Percentiles rank a stretch among this genome's conserved stretches.
Conservation (phyloP, 1,140 invertebrate species). For the Papilio xuthus region DNA sequence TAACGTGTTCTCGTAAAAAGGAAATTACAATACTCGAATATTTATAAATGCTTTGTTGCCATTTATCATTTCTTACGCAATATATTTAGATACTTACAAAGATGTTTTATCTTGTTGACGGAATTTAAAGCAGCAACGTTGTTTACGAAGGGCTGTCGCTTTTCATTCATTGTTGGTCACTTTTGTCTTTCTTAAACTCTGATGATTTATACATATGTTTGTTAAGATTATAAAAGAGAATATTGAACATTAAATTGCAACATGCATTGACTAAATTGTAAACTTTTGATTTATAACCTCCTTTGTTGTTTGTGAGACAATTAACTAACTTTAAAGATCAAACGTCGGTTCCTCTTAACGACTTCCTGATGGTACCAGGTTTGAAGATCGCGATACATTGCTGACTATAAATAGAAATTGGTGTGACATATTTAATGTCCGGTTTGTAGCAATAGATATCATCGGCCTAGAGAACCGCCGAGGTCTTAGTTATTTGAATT, state of each 20-base stretch:
- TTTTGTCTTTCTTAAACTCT: not conserved
- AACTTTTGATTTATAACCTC: not conserved
- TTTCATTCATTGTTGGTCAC: no score
- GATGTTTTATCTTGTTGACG: not conserved
- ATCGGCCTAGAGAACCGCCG: conserved; percentile 37
- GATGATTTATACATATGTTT: not conserved
- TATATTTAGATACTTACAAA: not conserved
- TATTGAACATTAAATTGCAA: not conserved
- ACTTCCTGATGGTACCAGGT: conserved; percentile 60
- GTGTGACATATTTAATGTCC: conserved; percentile 43
- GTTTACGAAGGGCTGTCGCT: no score
- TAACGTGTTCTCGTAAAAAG: not conserved
- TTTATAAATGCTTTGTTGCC: not conserved
- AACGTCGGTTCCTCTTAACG: conserved; percentile 51
- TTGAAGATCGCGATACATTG: conserved; percentile 42
- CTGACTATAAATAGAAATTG: conserved; percentile 53
- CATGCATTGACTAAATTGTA: not conserved
- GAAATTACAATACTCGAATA: not conserved
- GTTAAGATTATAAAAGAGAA: not conserved
- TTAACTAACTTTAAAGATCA: conserved; percentile 62
- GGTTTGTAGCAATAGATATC: conserved; percentile 44
- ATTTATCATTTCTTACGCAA: no score
- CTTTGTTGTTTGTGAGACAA: conserved; percentile 30
- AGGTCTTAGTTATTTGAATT: no score
- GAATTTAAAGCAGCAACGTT: not conserved